These are phyloP conservation scores for Aptenodytes forsteri DNA, from an alignment of 2,113 vertebrate genomes.

Conservation along the genomic window DNA sequence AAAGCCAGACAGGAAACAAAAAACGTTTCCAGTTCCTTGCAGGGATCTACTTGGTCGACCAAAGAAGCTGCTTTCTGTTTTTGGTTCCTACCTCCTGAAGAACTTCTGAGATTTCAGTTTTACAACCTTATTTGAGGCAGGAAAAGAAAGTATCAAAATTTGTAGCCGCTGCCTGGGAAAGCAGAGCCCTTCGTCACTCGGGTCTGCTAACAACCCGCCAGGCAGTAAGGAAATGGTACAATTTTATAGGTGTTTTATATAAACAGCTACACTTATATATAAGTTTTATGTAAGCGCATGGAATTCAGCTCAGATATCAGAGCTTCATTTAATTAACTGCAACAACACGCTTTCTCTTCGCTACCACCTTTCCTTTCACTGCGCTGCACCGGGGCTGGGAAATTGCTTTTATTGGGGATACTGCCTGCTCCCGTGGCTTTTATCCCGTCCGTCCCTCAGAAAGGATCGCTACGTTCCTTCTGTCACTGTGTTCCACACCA, in stretches of 20 bases:
- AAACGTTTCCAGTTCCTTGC: background rate
- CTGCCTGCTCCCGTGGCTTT: background rate
- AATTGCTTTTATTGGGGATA: background rate
- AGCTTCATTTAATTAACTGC: background rate
- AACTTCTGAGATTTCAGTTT: background rate
- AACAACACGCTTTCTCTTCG: background rate
- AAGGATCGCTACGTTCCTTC: background rate
- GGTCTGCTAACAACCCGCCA: background rate
- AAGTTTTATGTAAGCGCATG: background rate
- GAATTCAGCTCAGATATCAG: background rate
- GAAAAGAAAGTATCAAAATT: background rate
- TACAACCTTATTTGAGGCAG: background rate
- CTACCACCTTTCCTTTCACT: background rate
- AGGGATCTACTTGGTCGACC: background rate
- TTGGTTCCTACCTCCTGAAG: background rate
- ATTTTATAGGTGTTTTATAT: background rate
- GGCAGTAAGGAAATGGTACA: background rate
- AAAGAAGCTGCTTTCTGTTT: background rate
- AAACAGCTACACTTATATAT: background rate
- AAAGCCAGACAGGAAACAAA: background rate
- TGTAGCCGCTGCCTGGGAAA: background rate
- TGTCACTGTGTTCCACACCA: background rate
- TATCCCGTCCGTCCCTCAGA: background rate
- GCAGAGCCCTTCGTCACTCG: background rate
- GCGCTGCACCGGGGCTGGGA: rapidly evolving